Evolutionary conservation across 2,888 invertebrate species (phyloP), one percentile per base, ranked within the genome.

Genomic region (Asteroscopus sphinx): DNA sequence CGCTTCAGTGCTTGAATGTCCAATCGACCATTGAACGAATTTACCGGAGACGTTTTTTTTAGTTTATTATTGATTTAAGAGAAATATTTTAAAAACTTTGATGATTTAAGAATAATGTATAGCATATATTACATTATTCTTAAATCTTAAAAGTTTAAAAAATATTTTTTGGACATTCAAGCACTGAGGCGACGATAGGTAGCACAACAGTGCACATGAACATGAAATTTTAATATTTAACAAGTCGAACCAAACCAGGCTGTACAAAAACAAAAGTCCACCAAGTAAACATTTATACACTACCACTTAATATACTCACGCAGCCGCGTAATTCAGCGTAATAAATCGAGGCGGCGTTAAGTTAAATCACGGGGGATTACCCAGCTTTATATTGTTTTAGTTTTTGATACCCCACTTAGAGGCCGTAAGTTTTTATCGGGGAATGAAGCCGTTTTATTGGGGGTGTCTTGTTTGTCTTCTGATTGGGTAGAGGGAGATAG

Each of bases 341-440:
- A 63, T 74, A 73, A 74, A 74, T 73, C 57, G 57, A 11, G 13
- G 5, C 25, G 7, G 53, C 57, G 46, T 67, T 60, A 55, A 70
- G 54, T 73, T 70, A 62, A 73, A 73, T 70, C 59, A 55, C 49
- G 6, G 5, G 42, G 59, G 75, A 70, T 62, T 71, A 70, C 55
- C 41, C 15, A 21, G 13, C 36, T 71, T 46, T 74, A 67, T 71
- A 71, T 63, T 62, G 75, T 72, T 74, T 72, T 72, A 74, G 72
- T 72, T 74, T 71, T 74, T 62, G 62, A 57, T 67, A 41, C 49
- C 46, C n/a, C 15, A 15, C 26, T 47, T 46, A 48, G 17, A 39
- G n/a, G 33, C 26, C 44, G 37, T 36, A 37, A 58, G 51, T 64
- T 74, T 70, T 48, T 62, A 57, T 59, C 13, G 49, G 28, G 12